phyloP scores from a whole-genome alignment of 1,140 invertebrate species.

The Teleogryllus occipitalis region DNA sequence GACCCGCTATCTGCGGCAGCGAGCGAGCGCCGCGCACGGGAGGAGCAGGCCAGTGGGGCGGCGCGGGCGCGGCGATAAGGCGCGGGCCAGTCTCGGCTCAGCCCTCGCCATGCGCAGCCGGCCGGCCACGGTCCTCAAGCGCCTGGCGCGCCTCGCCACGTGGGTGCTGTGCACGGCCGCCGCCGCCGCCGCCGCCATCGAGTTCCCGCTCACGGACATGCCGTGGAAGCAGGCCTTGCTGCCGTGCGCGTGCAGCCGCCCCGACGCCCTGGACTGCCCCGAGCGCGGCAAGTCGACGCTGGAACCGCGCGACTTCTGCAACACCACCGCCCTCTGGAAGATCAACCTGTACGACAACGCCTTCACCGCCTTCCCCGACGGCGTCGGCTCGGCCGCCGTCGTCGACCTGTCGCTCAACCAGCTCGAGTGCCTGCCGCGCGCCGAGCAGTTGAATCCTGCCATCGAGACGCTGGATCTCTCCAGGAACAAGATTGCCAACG shows the following conservation, averaged over 20 bases:
- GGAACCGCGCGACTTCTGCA: background rate
- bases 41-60: background rate
- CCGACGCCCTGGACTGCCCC: background rate
- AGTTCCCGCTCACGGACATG: background rate
- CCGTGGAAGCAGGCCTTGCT: background rate
- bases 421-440: background rate
- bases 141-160: background rate
- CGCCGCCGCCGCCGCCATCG: background rate
- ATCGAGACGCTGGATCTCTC: background rate
- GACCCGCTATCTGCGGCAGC: no score
- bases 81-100: background rate
- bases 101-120: background rate
- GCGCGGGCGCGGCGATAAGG: background rate
- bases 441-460: background rate
- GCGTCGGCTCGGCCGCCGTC: background rate
- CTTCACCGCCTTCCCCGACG: background rate
- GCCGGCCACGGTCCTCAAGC: background rate
- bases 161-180: background rate
- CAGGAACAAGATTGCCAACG: background rate
- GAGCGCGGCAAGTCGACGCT: background rate
- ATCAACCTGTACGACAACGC: background rate
- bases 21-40: no score
- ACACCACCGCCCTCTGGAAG: background rate
- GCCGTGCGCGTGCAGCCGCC: background rate
- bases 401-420: background rate